Conservation (phyloP, 2,888 invertebrate genomes). For the Erebia palarica region DNA sequence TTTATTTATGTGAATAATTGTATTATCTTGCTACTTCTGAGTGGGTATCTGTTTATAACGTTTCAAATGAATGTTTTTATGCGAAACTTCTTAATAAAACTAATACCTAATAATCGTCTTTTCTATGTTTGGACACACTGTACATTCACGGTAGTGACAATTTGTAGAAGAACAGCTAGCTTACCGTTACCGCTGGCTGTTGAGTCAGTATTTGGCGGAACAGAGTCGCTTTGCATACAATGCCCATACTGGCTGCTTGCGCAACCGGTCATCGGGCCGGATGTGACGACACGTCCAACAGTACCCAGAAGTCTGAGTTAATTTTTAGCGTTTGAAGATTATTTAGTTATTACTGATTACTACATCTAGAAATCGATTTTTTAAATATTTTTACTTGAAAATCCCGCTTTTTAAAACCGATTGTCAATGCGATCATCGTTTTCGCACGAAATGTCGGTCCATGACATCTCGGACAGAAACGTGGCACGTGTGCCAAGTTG, state of each 20-base stretch:
- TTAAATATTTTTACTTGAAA: too few relatives aligned
- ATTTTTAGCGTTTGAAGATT: constrained; percentile 42
- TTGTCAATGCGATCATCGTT: too few relatives aligned
- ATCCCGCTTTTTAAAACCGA: too few relatives aligned
- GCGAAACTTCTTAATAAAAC: too few relatives aligned
- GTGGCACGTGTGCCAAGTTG: too few relatives aligned
- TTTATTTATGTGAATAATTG: too few relatives aligned
- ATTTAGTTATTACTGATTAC: constrained; percentile 1
- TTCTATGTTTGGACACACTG: not conserved
- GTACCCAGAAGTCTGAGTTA: constrained; percentile 55
- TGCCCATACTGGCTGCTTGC: constrained; percentile 71
- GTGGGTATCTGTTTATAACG: too few relatives aligned
- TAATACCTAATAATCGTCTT: not conserved
- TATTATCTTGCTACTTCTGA: too few relatives aligned
- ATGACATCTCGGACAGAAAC: too few relatives aligned
- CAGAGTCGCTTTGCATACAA: constrained; percentile 76
- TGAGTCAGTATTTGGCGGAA: constrained; percentile 66
- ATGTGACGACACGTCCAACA: constrained; percentile 69
- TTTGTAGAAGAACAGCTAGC: constrained; percentile 37
- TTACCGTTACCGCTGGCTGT: constrained; percentile 48
- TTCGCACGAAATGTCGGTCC: too few relatives aligned
- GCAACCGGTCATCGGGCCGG: constrained; percentile 74
- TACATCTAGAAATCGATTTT: too few relatives aligned
- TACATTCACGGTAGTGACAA: constrained; percentile 2
- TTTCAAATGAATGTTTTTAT: too few relatives aligned